Evolutionary conservation across 2,888 invertebrate genomes (phyloP).

Genomic region (Tryphoninae sp.): DNA sequence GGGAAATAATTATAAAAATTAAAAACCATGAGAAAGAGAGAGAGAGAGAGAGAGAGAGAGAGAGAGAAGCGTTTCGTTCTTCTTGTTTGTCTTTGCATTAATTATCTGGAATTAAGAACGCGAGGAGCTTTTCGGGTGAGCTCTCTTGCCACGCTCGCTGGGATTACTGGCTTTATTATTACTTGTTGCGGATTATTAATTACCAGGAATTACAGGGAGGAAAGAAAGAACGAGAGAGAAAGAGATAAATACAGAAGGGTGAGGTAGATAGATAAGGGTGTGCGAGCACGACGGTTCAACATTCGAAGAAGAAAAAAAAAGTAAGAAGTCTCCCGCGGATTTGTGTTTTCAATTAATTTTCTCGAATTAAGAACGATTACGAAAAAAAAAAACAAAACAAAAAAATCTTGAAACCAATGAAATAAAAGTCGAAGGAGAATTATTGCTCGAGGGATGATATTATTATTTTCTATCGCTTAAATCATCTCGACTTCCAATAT

Average conservation of each 20-base stretch:
- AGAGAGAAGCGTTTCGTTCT: slow-evolving; percentile 71
- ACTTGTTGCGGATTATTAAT: slow-evolving; percentile 81
- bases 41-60: slow-evolving; percentile 46
- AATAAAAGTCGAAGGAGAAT: slow-evolving; percentile 21
- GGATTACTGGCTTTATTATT: slow-evolving; percentile 80
- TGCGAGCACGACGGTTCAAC: slow-evolving; percentile 62
- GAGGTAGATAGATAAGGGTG: slow-evolving; percentile 55
- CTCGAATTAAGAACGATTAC: slow-evolving; percentile 75
- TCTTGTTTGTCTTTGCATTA: slow-evolving; percentile 81
- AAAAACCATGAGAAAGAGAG: slow-evolving; percentile 10
- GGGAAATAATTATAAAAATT: not conserved
- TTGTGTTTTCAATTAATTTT: slow-evolving; percentile 79
- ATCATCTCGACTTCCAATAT: slow-evolving; percentile 58
- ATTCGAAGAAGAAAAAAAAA: slow-evolving; percentile 68
- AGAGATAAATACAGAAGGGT: slow-evolving; percentile 46
- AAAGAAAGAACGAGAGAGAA: slow-evolving; percentile 48
- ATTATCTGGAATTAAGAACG: slow-evolving; percentile 81
- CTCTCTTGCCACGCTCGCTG: slow-evolving; percentile 72
- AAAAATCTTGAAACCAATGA: not conserved
- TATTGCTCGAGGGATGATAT: slow-evolving; percentile 19
- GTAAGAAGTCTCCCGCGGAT: slow-evolving; percentile 67
- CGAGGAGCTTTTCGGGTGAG: slow-evolving; percentile 66
- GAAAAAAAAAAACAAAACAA: slow-evolving; percentile 55
- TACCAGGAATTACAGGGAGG: slow-evolving; percentile 77
- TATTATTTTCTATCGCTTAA: slow-evolving; percentile 1